A percentile compares a stretch with the other conserved stretches of the same genome.
These are phyloP conservation scores for Apistogramma diplotaenia DNA, from an alignment of 2,113 vertebrate species.

Conservation along the genomic window DNA sequence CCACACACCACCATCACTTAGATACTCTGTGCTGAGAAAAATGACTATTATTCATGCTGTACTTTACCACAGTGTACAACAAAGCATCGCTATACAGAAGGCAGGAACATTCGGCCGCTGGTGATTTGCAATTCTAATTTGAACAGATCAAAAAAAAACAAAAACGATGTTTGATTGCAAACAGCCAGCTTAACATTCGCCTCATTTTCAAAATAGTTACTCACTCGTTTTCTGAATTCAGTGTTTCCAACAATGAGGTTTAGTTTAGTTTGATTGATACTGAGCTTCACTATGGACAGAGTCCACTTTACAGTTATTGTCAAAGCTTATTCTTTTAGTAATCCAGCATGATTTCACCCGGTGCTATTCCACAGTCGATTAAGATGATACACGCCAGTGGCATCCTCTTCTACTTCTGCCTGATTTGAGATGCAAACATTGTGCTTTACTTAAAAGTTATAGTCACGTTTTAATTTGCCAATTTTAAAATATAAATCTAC, in stretches of 20 bases:
- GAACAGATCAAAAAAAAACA: not conserved
- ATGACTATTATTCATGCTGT: conserved; percentile 52
- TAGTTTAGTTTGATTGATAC: not conserved
- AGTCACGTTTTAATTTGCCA: not conserved
- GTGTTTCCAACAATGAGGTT: not conserved
- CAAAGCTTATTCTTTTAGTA: not conserved
- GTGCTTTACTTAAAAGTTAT: not conserved
- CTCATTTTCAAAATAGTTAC: not conserved
- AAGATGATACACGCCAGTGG: too few relatives aligned
- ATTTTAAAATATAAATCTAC: not conserved
- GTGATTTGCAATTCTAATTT: conserved; percentile 23
- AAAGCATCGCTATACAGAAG: not conserved
- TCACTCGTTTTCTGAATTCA: not conserved
- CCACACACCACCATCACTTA: conserved; percentile 54
- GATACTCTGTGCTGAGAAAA: conserved; percentile 45
- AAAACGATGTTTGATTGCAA: not conserved
- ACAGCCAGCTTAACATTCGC: conserved; percentile 1
- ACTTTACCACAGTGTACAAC: conserved; percentile 11
- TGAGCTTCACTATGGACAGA: not conserved
- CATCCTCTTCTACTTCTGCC: not conserved
- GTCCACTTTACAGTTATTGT: not conserved
- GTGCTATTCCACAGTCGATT: not conserved
- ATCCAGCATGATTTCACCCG: not conserved
- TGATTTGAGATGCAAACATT: not conserved
- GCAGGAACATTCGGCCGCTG: not conserved